phyloP scores from a whole-genome alignment of 2,888 invertebrate species.

The Agonopterix alstromeriana region DNA sequence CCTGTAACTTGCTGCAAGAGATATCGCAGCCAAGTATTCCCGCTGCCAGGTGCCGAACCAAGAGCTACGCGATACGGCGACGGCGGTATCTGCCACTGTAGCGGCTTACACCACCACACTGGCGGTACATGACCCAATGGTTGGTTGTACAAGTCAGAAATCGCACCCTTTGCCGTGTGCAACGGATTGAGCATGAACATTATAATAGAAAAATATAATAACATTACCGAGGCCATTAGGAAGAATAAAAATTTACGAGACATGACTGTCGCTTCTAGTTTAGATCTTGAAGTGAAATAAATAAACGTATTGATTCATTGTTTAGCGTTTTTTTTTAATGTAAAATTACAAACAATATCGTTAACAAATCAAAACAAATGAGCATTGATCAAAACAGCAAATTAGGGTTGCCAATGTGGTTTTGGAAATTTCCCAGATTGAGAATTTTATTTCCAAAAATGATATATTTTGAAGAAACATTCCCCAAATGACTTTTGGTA shows the following conservation, averaged over 20 bases:
- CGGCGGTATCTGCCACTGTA: slow-evolving; percentile 65
- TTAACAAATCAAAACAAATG: too few species aligned
- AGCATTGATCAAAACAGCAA: too few species aligned
- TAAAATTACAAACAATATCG: too few species aligned
- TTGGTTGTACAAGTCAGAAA: slow-evolving; percentile 40
- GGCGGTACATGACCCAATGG: slow-evolving; percentile 41
- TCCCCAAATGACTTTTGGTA: too few species aligned
- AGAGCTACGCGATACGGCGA: slow-evolving; percentile 76
- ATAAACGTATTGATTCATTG: not conserved
- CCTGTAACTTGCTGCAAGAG: slow-evolving; percentile 87
- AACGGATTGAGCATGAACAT: slow-evolving; percentile 57
- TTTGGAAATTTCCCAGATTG: too few species aligned
- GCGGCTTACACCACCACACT: slow-evolving; percentile 72
- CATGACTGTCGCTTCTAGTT: slow-evolving; percentile 26
- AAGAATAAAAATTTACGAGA: slow-evolving; percentile 55
- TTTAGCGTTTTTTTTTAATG: too few species aligned
- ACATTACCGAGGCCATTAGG: slow-evolving; percentile 44
- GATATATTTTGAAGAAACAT: too few species aligned
- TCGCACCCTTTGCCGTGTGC: slow-evolving; percentile 29
- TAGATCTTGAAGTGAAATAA: not conserved
- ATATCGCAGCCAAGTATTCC: slow-evolving; percentile 90
- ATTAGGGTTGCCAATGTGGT: too few species aligned
- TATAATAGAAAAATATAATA: slow-evolving; percentile 61
- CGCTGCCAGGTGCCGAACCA: slow-evolving; percentile 89
- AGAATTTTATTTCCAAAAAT: too few species aligned